Conservation (phyloP, 2,888 invertebrate genomes). For the Trichacis sp. region DNA sequence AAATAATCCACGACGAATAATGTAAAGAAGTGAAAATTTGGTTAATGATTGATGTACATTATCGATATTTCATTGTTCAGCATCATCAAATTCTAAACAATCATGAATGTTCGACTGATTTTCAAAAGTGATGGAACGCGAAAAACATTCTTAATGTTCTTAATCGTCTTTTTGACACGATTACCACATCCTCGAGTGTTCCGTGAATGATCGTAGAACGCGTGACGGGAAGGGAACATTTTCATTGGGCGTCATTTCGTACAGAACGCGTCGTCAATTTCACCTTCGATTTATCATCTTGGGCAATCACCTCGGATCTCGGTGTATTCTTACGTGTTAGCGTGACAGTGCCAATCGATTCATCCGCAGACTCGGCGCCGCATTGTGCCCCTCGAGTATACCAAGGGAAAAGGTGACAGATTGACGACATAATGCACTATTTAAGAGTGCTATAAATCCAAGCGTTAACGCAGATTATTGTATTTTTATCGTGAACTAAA, state of each 20-base stretch:
- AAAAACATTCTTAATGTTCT: too few relatives aligned
- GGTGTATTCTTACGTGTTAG: neutral
- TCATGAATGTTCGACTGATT: too few relatives aligned
- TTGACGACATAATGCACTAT: constrained; percentile 40
- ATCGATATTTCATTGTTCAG: too few relatives aligned
- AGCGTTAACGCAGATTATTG: constrained; percentile 36
- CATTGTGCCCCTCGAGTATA: constrained; percentile 18
- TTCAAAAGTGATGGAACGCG: too few relatives aligned
- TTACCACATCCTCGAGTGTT: too few relatives aligned
- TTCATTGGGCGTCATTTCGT: neutral
- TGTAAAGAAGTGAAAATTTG: too few relatives aligned
- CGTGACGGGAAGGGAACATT: neutral
- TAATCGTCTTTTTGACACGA: too few relatives aligned
- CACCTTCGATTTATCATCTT: constrained; percentile 1
- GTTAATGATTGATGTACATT: too few relatives aligned
- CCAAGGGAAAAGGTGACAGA: constrained; percentile 23
- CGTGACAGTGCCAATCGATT: constrained; percentile 22
- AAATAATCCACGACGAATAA: too few relatives aligned
- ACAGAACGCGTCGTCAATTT: neutral
- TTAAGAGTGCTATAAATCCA: constrained; percentile 36
- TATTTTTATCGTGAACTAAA: constrained; percentile 33
- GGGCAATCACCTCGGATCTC: neutral
- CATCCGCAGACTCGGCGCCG: constrained; percentile 15
- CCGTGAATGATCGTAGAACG: neutral
- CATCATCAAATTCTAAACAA: too few relatives aligned